These are phyloP conservation scores for Mesocentrotus franciscanus DNA, from an alignment of 53 echinoderm and acorn worm genomes.

Conservation along the genomic window DNA sequence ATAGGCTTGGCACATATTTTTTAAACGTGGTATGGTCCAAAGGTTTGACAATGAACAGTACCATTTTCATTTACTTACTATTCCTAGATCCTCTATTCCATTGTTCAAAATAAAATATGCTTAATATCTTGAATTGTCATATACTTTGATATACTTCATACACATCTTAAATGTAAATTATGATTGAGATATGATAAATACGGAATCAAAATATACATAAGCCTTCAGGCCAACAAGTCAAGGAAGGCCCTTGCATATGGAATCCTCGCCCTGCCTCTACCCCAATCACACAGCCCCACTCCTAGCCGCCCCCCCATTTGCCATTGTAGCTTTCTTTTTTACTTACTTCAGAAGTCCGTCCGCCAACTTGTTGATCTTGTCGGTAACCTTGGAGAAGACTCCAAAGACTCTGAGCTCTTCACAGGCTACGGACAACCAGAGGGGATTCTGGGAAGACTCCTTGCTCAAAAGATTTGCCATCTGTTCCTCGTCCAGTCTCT, in stretches of 20 bases:
- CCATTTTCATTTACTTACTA: too few relatives aligned
- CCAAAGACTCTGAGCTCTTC: conserved; percentile 88
- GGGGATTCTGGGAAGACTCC: conserved; percentile 91
- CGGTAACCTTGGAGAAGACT: conserved; percentile 77
- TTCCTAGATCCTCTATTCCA: too few relatives aligned
- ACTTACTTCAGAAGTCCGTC: conserved; percentile 83
- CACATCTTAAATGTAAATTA: too few relatives aligned
- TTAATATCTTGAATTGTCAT: too few relatives aligned
- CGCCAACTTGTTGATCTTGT: conserved; percentile 86
- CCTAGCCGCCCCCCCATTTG: background rate
- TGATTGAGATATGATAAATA: too few relatives aligned
- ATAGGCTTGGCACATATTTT: background rate
- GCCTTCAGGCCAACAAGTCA: too few relatives aligned
- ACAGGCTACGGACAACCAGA: conserved; percentile 86
- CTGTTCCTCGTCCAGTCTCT: conserved; percentile 83
- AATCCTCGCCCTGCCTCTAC: too few relatives aligned
- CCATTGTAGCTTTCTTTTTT: background rate
- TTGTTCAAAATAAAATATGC: too few relatives aligned
- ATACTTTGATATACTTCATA: too few relatives aligned
- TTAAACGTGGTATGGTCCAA: background rate
- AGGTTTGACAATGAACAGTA: too few relatives aligned
- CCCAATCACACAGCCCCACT: background rate
- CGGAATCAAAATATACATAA: too few relatives aligned
- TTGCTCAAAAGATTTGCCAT: conserved; percentile 82
- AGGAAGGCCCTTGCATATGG: too few relatives aligned